Base-by-base conservation (phyloP, 2,888 invertebrate species). In the Epistrophella euchroma region DNA sequence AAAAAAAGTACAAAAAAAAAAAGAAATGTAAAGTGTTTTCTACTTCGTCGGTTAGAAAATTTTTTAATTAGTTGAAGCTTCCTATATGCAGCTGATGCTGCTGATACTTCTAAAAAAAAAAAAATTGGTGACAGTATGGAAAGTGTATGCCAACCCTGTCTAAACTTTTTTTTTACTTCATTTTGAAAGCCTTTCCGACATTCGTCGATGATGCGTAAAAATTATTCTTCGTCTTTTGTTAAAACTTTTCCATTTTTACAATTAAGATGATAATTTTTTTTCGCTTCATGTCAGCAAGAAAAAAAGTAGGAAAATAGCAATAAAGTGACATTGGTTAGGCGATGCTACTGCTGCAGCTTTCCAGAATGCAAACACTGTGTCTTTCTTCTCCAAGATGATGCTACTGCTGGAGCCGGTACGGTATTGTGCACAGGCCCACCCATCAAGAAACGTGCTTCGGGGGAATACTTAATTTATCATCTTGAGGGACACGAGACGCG, bases 11-110 rank as follows among this genome's bases (percentile, higher is more conserved):
- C 15, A 32, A 6, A 19, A 11, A 4, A 35, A 50, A 45, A 64
- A 58, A 62, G 68, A 64, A 43, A 40, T 55, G 9, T 71, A 72
- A 72, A 71, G 66, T 45, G 37, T 76, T 76, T 85, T 85, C 76
- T 32, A 75, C 80, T 85, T 64, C 22, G 85, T 76, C 28, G 76
- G 25, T 62, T 72, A 62, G 76, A 85, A 85, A 81, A 70, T 85
- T 72, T 85, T 79, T 85, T 85, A 85, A 85, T 85, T 81, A 85
- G 76, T 85, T 55, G 60, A 55, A n/a, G 70, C 70, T 81, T 73
- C 68, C 71, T 43, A 68, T 35, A 68, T 79, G 70, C 71, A 75
- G 70, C 55, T 43, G 70, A 17, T 56, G 43, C 45, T 62, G 19
- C 43, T 70, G 17, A 17, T 32, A 28, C 5, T 60, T 15, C 28